Evolutionary conservation across 2,797 vertebrate genomes (phyloP), one percentile per base, ranked within the genome.

Genomic region (Typhlichthys eigenmanni): DNA sequence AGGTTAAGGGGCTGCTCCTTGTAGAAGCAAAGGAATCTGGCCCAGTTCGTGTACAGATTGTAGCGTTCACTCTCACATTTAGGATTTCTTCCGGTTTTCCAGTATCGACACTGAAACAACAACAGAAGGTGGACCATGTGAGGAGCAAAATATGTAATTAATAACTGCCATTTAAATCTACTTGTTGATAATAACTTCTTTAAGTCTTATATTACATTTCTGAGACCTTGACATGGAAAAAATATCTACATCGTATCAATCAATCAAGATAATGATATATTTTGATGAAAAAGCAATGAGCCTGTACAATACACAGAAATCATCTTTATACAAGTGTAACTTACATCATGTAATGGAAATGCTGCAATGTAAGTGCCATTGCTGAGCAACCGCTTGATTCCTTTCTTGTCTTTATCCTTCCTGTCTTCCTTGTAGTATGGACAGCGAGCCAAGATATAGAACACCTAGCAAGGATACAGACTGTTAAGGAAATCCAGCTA

Each of bases 1-100:
- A 98, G 95, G 85, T 96, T 94, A 43, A 98, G 89, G 1, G 97
- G 97, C 72, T 99, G 97, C 58, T 97, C 96, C 70, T 98, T 99
- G 84, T 96, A 98, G 88, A 98, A 99, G 32, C 89, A 88, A 56
- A 95, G 69, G 78, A 98, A 96, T 1, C 92, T 81, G 2, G 95
- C 97, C 97, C 97, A 99, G 63, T 98, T 84, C 48, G 78, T 88
- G 76, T 95, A 93, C 29, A 99, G 82, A 0, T 90, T 92, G 82
- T 89, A 92, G 45, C 97, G 92, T 79, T 97, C 96, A 1, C 92
- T 96, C 74, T 94, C 91, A 74, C 92, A 93, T 69, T 93, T 90
- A 0, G 90, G 79, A 38, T 95, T 91, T 1, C 82, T 88, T 1
- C 85, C 82, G 46, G 54, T 80, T 56, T 94, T 96, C 97, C 97